Base-by-base conservation (phyloP, 1,140 invertebrate genomes). In the Caenorhabditis briggsae region DNA sequence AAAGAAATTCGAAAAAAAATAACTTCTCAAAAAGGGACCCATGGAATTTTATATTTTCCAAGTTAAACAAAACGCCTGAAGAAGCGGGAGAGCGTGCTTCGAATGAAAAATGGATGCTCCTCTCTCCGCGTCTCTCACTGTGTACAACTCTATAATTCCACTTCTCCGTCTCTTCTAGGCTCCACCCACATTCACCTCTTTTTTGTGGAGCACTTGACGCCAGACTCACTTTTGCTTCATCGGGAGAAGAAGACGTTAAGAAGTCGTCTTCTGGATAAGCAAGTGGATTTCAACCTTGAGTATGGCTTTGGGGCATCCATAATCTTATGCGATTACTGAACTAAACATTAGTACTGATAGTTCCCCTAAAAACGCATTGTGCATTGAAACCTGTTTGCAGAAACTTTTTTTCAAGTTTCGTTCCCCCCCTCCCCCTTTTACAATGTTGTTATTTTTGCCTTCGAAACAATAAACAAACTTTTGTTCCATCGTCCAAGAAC, bases 71-170 rank as follows among this genome's bases (percentile, higher is more conserved):
- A 74, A 46, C 11, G 14, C n/a, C 43, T 46, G 50, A 53, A 53
- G 50, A 33, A 33, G 33, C 33, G 33, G 20, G 65, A 33, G n/a
- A 14, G 43, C 65, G 65, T 74, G 65, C 41, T 46, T 18, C 16
- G 65, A 74, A 74, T 74, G 41, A 74, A 74, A 74, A 74, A 74
- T 74, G 65, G 43, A 74, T 74, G 65, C 65, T 74, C 65, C n/a
- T n/a, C 14, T 74, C 61, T 65, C 61, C 11, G 23, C 25, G 18
- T 12, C 7, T 74, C 65, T 46, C 65, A 16, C 43, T 33, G 1
- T 33, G 33, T 14, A 64, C 33, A 11, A n/a, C 65, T 5, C 8
- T 48, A 11, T 25, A 33, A n/a, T 46, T n/a, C 8, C 14, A 9
- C 23, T 59, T 25, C 33, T 65, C 23, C 61, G 61, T 65, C 61